phyloP scores from a whole-genome alignment of 1,140 invertebrate species.

The Hylyphantes graminicola region DNA sequence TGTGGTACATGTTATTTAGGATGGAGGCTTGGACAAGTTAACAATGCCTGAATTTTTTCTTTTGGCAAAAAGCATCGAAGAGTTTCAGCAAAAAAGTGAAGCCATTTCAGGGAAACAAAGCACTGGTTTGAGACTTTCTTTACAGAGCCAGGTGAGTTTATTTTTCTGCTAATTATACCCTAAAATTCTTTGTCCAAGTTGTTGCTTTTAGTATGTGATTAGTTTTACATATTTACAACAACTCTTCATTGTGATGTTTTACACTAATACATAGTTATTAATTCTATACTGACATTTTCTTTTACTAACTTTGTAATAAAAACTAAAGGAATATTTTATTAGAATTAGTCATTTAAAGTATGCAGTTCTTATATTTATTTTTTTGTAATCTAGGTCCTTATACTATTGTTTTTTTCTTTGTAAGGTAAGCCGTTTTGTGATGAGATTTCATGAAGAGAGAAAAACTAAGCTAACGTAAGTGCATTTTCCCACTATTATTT shows the following conservation, averaged over 20 bases:
- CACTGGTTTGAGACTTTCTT: slow-evolving; percentile 81
- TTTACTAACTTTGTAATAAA: not conserved
- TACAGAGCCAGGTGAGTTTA: slow-evolving; percentile 77
- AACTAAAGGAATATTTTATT: not conserved
- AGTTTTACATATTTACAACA: no score
- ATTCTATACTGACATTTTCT: no score
- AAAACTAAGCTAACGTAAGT: slow-evolving; percentile 80
- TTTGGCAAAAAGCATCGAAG: slow-evolving; percentile 81
- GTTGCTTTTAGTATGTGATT: no score
- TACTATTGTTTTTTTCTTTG: not conserved
- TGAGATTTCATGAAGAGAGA: slow-evolving; percentile 88
- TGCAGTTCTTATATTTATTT: not conserved
- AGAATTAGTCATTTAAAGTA: no score
- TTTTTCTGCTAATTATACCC: not conserved
- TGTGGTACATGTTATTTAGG: slow-evolving; percentile 64
- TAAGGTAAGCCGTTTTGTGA: slow-evolving; percentile 89
- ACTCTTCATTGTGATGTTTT: no score
- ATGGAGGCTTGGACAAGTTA: slow-evolving; percentile 71
- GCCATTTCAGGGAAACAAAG: slow-evolving; percentile 82
- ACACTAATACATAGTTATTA: no score
- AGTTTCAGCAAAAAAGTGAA: slow-evolving; percentile 81
- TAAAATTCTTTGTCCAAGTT: not conserved
- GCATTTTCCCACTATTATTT: not conserved
- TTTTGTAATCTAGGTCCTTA: not conserved
- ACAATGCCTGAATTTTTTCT: slow-evolving; percentile 80